phyloP scores from a whole-genome alignment of 2,113 vertebrate species.

The Albula glossodonta region DNA sequence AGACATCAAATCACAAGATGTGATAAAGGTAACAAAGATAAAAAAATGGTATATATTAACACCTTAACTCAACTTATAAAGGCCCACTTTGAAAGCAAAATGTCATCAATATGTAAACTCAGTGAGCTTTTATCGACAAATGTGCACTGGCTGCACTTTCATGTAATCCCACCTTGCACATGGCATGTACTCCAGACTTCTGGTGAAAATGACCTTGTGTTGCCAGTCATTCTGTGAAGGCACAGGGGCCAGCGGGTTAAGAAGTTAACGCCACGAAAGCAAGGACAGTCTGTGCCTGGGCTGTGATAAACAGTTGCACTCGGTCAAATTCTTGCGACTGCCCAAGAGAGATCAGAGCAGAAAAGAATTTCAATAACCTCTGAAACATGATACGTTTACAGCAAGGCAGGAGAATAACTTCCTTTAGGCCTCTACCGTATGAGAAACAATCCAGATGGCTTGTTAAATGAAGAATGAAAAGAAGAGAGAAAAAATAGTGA shows the following conservation, averaged over 20 bases:
- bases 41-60: not conserved
- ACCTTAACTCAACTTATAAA: too few species aligned
- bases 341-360: conserved; percentile 22
- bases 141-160: not conserved
- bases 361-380: conserved; percentile 33
- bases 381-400: conserved; percentile 30
- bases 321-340: conserved; percentile 13
- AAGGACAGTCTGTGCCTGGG: not conserved
- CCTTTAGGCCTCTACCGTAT: conserved; percentile 15
- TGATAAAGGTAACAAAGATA: too few species aligned
- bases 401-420: conserved; percentile 13
- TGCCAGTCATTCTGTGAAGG: not conserved
- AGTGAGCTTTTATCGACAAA: not conserved
- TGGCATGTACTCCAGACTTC: not conserved
- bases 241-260: not conserved
- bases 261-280: not conserved
- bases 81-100: not conserved
- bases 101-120: not conserved
- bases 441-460: conserved; percentile 10
- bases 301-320: conserved; percentile 8
- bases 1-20: too few species aligned
- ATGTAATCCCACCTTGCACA: not conserved
- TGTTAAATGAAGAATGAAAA: conserved; percentile 12
- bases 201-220: not conserved
- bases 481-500: conserved; percentile 10